Evolutionary conservation across 1,140 invertebrate genomes (phyloP).

Genomic region (Atopsyche davidsoni): DNA sequence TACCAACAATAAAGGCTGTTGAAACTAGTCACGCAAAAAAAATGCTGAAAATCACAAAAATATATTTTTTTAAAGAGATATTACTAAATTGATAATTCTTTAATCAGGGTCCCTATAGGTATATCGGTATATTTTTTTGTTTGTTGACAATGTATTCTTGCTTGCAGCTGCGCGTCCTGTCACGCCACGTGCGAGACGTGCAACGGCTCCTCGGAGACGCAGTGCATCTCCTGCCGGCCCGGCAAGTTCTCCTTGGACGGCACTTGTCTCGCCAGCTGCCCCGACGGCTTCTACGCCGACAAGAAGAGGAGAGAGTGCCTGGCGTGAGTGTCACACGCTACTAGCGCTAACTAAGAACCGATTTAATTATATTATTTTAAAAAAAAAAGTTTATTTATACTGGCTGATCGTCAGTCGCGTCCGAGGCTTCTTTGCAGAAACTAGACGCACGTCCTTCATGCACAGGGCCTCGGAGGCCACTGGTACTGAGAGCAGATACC

Average conservation of each 20-base stretch:
- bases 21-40: no score
- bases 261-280: constrained; percentile 59
- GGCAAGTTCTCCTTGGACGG: constrained; percentile 62
- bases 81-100: constrained; percentile 3
- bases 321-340: constrained; percentile 44
- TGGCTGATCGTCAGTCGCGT: no score
- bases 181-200: constrained; percentile 77
- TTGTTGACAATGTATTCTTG: constrained; percentile 12
- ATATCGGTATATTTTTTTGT: no score
- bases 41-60: neutral
- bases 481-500: no score
- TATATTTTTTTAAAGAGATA: neutral
- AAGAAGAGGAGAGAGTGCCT: constrained; percentile 70
- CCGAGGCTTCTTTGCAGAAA: no score
- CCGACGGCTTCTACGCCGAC: constrained; percentile 65
- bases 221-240: constrained; percentile 73
- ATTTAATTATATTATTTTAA: no score
- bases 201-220: constrained; percentile 64
- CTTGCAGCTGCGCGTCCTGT: constrained; percentile 63
- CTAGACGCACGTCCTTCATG: no score
- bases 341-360: no score
- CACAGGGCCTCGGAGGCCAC: no score
- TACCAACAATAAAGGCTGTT: no score
- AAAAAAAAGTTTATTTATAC: no score
- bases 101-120: no score